Percentiles rank a stretch among this genome's conserved stretches.
Conservation (phyloP, 1,140 invertebrate genomes). For the Armadillidium nasatum region DNA sequence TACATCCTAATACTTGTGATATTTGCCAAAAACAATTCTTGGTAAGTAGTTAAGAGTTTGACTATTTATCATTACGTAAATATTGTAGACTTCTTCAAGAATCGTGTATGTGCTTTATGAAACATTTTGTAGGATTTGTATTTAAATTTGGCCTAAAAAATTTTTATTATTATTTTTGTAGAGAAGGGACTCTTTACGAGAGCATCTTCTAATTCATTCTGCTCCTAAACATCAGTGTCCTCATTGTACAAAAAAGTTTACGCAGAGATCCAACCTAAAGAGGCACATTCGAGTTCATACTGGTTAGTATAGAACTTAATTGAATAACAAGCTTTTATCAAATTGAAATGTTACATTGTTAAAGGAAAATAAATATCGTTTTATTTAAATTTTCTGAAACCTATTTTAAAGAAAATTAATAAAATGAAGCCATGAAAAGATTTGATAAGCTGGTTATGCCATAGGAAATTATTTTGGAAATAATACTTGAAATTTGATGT, state of each 20-base stretch:
- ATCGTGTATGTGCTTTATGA: no score
- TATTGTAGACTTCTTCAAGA: not conserved
- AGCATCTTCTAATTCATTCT: constrained; percentile 56
- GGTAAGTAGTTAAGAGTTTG: not conserved
- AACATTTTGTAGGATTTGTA: not conserved
- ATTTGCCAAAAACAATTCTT: not conserved
- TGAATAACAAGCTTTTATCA: no score
- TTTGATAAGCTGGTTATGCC: no score
- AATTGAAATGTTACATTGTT: no score
- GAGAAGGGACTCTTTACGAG: constrained; percentile 56
- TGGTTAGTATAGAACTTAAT: constrained; percentile 47
- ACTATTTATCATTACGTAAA: not conserved
- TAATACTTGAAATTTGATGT: no score
- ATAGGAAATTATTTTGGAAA: no score
- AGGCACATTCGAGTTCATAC: constrained; percentile 57
- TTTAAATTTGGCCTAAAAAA: no score
- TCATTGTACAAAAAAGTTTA: constrained; percentile 56
- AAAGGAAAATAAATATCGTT: no score
- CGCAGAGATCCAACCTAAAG: constrained; percentile 57
- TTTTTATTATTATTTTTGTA: constrained; percentile 39
- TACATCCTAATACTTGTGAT: not conserved
- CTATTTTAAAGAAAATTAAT: no score
- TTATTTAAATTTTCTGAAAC: no score
- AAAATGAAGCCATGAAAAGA: no score
- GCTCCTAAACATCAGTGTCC: constrained; percentile 56